Conservation (phyloP, 2,113 vertebrate genomes). For the Mionectes macconnelli region DNA sequence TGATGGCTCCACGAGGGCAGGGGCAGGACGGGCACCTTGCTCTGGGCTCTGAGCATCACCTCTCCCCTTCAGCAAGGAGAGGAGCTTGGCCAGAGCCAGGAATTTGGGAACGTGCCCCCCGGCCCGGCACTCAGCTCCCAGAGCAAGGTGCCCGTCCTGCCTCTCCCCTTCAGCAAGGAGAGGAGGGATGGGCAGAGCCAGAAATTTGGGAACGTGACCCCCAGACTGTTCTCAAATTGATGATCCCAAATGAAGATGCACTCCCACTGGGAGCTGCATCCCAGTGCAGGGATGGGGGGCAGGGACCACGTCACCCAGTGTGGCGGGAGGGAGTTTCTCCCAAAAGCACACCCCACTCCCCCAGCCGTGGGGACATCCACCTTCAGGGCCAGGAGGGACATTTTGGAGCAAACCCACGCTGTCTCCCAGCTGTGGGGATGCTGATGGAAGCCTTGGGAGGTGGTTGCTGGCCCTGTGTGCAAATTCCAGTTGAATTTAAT, state of each 20-base stretch:
- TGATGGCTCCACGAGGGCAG: rapidly evolving
- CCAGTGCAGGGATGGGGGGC: neutral
- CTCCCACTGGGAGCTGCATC: neutral
- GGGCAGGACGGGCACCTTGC: neutral
- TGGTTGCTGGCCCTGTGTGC: neutral
- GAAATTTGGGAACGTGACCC: neutral
- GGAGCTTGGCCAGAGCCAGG: rapidly evolving
- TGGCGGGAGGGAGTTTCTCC: too few relatives aligned
- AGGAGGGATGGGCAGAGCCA: rapidly evolving
- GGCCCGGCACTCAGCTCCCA: neutral
- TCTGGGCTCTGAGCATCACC: neutral
- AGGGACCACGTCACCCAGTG: rapidly evolving
- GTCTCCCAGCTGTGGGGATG: neutral
- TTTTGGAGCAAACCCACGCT: rapidly evolving
- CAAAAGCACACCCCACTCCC: rapidly evolving
- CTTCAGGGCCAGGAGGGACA: neutral
- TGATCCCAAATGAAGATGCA: neutral
- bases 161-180: neutral
- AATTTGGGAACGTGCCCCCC: neutral
- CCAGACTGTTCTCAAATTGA: neutral
- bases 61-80: neutral
- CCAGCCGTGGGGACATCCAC: neutral
- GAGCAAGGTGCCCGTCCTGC: too few relatives aligned
- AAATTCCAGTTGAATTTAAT: neutral
- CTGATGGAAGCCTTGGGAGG: neutral